A percentile compares a stretch with the other conserved stretches of the same genome.
Evolutionary conservation across 2,113 vertebrate species (phyloP).

Genomic region (Lycocorax pyrrhopterus): DNA sequence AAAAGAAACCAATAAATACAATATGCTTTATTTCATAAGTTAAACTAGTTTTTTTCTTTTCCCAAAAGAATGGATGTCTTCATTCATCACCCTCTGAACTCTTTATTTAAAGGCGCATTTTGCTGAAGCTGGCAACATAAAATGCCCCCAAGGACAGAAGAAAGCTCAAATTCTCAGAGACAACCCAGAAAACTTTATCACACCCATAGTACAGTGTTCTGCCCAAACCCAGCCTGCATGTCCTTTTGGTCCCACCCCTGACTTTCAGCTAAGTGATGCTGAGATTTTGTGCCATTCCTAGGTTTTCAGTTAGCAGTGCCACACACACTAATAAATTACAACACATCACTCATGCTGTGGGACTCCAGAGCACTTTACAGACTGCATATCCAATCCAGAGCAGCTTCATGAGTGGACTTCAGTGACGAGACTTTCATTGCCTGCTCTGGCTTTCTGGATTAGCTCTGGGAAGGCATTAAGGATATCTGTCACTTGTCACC

Average conservation of each 20-base stretch:
- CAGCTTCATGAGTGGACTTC: background rate
- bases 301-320: background rate
- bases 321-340: background rate
- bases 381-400: background rate
- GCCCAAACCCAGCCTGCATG: background rate
- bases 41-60: background rate
- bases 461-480: background rate
- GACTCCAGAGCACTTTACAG: background rate
- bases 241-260: background rate
- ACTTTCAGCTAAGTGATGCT: background rate
- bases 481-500: background rate
- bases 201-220: background rate
- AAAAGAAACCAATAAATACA: background rate
- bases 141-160: background rate
- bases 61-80: background rate
- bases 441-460: background rate
- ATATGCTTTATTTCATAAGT: background rate
- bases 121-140: background rate
- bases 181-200: background rate
- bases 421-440: background rate
- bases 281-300: background rate
- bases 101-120: background rate
- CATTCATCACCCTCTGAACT: background rate
- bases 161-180: background rate
- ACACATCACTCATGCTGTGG: background rate